phyloP scores from a whole-genome alignment of 2,888 invertebrate genomes.

The Catonia carolina region DNA sequence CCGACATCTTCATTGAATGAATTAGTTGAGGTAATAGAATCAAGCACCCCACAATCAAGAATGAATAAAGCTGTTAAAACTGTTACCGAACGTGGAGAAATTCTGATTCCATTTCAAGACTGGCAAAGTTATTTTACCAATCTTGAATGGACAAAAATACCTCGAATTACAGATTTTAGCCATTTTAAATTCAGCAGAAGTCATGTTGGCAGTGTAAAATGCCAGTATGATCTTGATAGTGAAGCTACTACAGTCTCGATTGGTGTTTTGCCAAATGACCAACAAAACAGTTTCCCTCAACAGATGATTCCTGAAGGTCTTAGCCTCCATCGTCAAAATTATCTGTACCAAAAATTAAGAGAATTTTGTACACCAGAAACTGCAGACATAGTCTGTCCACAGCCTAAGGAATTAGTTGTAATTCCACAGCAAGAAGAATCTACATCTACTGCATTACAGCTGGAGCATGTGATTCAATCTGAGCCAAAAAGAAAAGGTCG shows the following conservation, averaged over 20 bases:
- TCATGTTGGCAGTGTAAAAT: neutral
- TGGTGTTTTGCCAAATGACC: neutral
- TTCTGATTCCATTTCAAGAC: neutral
- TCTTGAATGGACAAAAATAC: slow-evolving; percentile 4
- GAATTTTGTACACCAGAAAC: neutral
- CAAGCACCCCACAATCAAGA: neutral
- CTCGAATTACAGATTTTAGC: neutral
- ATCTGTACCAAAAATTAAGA: neutral
- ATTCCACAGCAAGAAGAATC: no score
- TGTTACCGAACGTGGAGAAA: neutral
- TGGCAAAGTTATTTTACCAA: neutral
- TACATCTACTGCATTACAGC: no score
- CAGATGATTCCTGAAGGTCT: neutral
- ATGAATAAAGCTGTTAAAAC: slow-evolving; percentile 4
- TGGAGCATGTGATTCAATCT: no score
- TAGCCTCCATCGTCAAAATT: neutral
- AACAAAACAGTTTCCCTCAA: neutral
- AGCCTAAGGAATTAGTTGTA: neutral
- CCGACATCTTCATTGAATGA: neutral
- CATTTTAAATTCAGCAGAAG: neutral
- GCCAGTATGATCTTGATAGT: neutral
- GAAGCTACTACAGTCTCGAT: neutral
- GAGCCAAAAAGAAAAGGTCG: no score
- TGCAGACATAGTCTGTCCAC: neutral
- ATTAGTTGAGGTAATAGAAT: neutral